These are phyloP conservation scores for Trochalopteron elliotii DNA, from an alignment of 2,113 vertebrate species.

Conservation along the genomic window DNA sequence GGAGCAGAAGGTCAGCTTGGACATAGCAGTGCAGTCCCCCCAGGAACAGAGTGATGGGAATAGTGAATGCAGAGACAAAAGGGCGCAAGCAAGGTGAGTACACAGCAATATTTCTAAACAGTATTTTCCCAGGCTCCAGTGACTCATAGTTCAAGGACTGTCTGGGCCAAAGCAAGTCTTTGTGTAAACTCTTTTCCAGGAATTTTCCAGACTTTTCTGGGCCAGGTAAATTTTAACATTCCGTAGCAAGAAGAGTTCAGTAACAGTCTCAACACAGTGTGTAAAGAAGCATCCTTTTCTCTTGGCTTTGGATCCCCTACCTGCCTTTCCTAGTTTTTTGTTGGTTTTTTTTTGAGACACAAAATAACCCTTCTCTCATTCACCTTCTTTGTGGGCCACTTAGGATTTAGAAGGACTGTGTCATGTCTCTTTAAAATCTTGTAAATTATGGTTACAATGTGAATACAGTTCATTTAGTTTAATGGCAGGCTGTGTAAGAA, in stretches of 20 bases:
- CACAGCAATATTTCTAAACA: not conserved
- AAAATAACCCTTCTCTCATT: not conserved
- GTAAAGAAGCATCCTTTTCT: not conserved
- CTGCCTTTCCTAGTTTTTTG: not conserved
- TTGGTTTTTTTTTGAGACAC: not conserved
- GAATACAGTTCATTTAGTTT: slow-evolving; percentile 4
- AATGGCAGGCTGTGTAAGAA: not conserved
- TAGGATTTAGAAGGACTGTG: not conserved
- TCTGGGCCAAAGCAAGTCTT: not conserved
- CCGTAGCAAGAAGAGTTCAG: not conserved
- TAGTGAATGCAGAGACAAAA: not conserved
- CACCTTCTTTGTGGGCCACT: not conserved
- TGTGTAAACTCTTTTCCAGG: not conserved
- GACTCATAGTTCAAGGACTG: not conserved
- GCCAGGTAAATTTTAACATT: not conserved
- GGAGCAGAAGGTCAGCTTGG: not conserved
- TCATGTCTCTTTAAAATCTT: not conserved
- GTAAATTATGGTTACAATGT: not conserved
- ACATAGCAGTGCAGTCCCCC: too few relatives aligned
- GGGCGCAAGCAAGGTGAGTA: not conserved
- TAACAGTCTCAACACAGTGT: not conserved
- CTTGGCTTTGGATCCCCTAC: not conserved
- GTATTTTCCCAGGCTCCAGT: not conserved
- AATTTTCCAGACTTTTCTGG: not conserved
- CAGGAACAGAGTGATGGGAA: not conserved